Base-by-base conservation (phyloP, 2,888 invertebrate species). In the Cheilosia variabilis region DNA sequence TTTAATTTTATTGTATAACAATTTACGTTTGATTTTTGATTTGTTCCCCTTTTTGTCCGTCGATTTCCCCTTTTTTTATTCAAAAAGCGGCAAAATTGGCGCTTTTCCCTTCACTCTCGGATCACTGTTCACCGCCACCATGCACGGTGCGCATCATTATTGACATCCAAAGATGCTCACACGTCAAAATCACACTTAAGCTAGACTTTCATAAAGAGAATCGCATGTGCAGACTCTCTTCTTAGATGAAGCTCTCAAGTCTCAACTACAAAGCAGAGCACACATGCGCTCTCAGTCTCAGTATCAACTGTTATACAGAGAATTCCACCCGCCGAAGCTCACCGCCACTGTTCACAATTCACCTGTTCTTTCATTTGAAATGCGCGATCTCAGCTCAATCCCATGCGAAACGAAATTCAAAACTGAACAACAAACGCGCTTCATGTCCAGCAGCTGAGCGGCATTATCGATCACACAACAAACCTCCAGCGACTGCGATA, bases 261-360 rank as follows among this genome's bases (percentile, higher is more conserved):
- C 2, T 45, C 34, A 69, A 76, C 31, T 31, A 76, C 13, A 41
- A 65, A 9, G 2, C 31, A 24, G 41, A 66, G 13, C 37, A 37
- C 37, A 37, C 13, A 17, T 47, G 52, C 41, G 4, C 22, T 41
- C 47, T 47, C 47, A 15, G 43, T 41, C 47, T 47, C 47, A 15
- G 43, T 17, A 10, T n/a, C 1, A 62, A 50, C 72, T 83, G 78
- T 83, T 83, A 83, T 83, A 83, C 65, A 69, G 7, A 9, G 37
- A 37, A 19, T 37, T 27, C 52, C 43, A 24, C 17, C 17, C 27
- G 53, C 17, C 27, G 53, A 71, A 78, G 69, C 71, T 62, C n/a
- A 22, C 27, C 22, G 31, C 24, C 34, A 31, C 22, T 52, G 19
- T 47, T 55, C 66, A 13, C 31, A 58, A 19, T 55, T 55, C 75